A percentile compares a stretch with the other conserved stretches of the same genome.
Evolutionary conservation across 1,140 invertebrate species (phyloP).

Genomic region (Drosophila cardini): DNA sequence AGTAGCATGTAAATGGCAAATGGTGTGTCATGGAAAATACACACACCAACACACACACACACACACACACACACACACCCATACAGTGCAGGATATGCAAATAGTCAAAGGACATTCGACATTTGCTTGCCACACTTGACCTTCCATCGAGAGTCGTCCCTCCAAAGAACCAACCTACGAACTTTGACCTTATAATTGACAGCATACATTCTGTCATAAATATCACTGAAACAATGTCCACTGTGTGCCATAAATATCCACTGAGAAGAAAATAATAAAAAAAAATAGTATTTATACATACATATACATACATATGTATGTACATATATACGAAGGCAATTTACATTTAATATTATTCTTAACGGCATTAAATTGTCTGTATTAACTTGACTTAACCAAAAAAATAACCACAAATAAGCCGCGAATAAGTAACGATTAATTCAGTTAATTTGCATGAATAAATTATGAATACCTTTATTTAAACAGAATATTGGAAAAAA

Average conservation of each 20-base stretch:
- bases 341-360: constrained; percentile 2
- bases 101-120: constrained; percentile 21
- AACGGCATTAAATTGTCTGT: neutral
- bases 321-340: neutral
- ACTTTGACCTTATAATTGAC: constrained; percentile 30
- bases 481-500: neutral
- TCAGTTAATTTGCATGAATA: neutral
- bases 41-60: neutral
- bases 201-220: constrained; percentile 2
- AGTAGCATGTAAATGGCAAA: constrained; percentile 47
- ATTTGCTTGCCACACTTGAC: constrained; percentile 9
- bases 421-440: neutral
- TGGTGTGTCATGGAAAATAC: constrained; percentile 13
- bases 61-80: neutral
- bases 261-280: neutral
- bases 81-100: constrained; percentile 20
- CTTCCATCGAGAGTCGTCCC: neutral
- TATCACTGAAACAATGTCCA: constrained; percentile 10
- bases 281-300: neutral
- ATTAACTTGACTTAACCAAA: neutral
- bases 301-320: no score
- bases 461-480: neutral
- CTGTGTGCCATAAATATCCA: neutral
- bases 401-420: neutral
- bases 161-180: neutral